Evolutionary conservation across 2,113 vertebrate genomes (phyloP).

Genomic region (Seriola rivoliana): DNA sequence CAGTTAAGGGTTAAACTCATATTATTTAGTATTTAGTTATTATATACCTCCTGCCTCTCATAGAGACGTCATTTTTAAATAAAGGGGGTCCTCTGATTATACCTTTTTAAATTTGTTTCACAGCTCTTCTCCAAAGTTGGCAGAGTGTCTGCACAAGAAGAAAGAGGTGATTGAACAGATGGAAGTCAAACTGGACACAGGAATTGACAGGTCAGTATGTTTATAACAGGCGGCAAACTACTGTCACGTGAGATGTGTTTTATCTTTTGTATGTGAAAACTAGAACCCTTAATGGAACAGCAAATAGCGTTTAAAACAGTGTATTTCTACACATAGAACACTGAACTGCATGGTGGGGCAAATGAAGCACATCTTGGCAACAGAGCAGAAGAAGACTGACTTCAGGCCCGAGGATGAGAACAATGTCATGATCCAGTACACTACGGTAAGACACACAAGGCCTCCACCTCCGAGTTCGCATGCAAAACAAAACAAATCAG

Average conservation of each 20-base stretch:
- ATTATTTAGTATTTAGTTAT: neutral
- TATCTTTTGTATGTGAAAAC: neutral
- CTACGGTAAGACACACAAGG: conserved; percentile 87
- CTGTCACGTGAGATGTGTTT: conserved; percentile 1
- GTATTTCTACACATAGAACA: conserved; percentile 85
- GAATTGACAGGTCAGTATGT: conserved; percentile 93
- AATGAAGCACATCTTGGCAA: conserved; percentile 96
- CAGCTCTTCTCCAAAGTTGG: conserved; percentile 97
- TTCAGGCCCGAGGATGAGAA: conserved; percentile 99
- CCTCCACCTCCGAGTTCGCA: neutral
- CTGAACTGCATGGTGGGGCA: conserved; percentile 98
- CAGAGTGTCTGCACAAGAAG: conserved; percentile 99
- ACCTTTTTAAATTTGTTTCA: conserved; percentile 35
- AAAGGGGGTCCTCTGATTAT: conserved; percentile 16
- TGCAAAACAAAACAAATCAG: conserved; percentile 35
- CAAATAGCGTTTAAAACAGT: neutral
- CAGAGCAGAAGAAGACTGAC: conserved; percentile 99
- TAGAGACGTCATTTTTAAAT: neutral
- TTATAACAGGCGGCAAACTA: neutral
- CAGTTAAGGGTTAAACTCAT: conserved; percentile 45
- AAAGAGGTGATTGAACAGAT: conserved; percentile 99
- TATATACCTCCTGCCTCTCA: neutral
- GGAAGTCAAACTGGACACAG: conserved; percentile 98
- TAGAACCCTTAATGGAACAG: neutral
- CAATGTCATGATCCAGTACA: conserved; percentile 98